phyloP scores from a whole-genome alignment of 2,888 invertebrate genomes.

The Pyrgus malvae region DNA sequence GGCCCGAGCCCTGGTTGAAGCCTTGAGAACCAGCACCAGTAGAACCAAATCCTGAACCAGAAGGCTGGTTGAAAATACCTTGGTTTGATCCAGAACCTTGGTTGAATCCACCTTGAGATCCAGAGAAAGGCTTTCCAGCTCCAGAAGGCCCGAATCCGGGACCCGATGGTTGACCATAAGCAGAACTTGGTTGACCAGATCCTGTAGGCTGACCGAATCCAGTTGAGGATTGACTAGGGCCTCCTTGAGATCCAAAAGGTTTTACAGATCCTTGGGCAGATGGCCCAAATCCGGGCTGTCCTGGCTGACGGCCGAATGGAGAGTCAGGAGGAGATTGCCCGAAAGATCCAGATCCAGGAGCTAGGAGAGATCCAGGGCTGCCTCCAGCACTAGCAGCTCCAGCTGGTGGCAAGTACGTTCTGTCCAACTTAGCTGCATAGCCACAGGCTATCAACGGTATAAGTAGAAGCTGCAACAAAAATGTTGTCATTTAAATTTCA shows the following conservation, averaged over 20 bases:
- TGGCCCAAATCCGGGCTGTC: constrained; percentile 26
- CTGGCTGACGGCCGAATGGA: constrained; percentile 27
- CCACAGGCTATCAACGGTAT: constrained; percentile 64
- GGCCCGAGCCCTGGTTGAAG: constrained; percentile 11
- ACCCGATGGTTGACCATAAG: constrained; percentile 6
- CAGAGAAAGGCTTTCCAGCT: constrained; percentile 18
- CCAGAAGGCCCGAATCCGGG: constrained; percentile 19
- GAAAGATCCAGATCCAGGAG: constrained; percentile 44
- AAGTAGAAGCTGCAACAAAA: constrained; percentile 62
- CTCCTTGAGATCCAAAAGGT: constrained; percentile 3
- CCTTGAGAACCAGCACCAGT: constrained; percentile 15
- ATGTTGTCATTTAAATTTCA: not conserved
- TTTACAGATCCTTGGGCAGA: constrained; percentile 7
- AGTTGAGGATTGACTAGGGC: constrained; percentile 5
- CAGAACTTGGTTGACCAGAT: constrained; percentile 22
- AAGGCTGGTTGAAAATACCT: constrained; percentile 24
- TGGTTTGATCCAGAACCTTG: constrained; percentile 33
- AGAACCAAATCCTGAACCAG: constrained; percentile 19
- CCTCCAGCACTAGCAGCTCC: constrained; percentile 68
- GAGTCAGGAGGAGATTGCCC: constrained; percentile 25
- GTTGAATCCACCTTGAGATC: constrained; percentile 30
- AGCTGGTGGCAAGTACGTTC: constrained; percentile 70
- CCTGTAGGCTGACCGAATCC: constrained; percentile 14
- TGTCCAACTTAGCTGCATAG: constrained; percentile 70
- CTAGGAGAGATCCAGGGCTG: constrained; percentile 61